Base-by-base conservation (phyloP, 2,888 invertebrate species). In the Clunio marinus region DNA sequence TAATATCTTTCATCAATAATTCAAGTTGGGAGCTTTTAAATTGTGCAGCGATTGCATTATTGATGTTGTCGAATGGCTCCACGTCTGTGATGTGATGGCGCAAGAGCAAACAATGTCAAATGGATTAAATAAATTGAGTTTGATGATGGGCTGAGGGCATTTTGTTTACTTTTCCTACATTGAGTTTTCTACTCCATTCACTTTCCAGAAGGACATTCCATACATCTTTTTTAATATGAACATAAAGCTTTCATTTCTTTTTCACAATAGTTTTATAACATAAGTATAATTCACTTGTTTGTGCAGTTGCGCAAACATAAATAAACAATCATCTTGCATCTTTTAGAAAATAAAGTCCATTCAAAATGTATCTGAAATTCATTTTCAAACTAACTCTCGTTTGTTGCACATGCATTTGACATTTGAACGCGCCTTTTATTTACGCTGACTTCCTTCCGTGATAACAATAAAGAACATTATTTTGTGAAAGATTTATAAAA, bases 231-330 rank as follows among this genome's bases (percentile, higher is more conserved):
- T n/a, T n/a, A n/a, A n/a, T n/a, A n/a, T n/a, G n/a, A n/a, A n/a
- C n/a, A n/a, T n/a, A n/a, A n/a, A n/a, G n/a, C n/a, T n/a, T n/a
- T n/a, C n/a, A n/a, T n/a, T n/a, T n/a, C n/a, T n/a, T n/a, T n/a
- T 32, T 32, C 32, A 7, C 10, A 32, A 32, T 7, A 7, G 32
- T 32, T 32, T 32, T 10, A 32, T 32, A 62, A 62, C 27, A n/a
- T n/a, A n/a, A n/a, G n/a, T n/a, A n/a, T n/a, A n/a, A n/a, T 66
- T 66, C 66, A 66, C 51, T 66, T 66, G 66, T 66, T 66, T 66
- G 66, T 22, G 35, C 66, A 66, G 66, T 66, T 66, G 66, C 35
- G 35, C 65, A 65, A 28, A 65, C 65, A 27, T 17, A 4, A 4
- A 51, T 15, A 8, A 51, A 51, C 22, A 28, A 58, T 24, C 2